A percentile compares a stretch with the other conserved stretches of the same genome.
Evolutionary conservation across 2,113 vertebrate species (phyloP).

Genomic region (Muntiacus reevesi): DNA sequence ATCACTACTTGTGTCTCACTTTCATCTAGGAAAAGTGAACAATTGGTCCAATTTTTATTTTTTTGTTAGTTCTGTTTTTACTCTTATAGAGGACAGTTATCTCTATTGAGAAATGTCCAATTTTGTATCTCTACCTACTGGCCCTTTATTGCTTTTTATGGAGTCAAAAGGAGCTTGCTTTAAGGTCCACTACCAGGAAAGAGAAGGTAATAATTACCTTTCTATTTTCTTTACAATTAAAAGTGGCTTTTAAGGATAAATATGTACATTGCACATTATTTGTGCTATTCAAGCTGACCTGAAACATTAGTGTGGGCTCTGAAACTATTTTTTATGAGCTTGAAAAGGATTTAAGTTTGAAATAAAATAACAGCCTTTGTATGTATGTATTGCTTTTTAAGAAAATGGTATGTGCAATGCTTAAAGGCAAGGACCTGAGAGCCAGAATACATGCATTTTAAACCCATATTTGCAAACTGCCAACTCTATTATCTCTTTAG

Average conservation of each 20-base stretch:
- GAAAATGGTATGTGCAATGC: background rate
- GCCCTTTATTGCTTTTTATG: background rate
- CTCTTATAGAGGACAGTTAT: background rate
- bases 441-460: background rate
- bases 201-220: background rate
- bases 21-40: background rate
- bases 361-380: background rate
- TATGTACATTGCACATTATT: background rate
- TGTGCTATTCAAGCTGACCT: background rate
- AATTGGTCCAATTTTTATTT: background rate
- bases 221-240: background rate
- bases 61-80: background rate
- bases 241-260: background rate
- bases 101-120: background rate
- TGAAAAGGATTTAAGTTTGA: conserved; percentile 1
- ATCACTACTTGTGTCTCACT: background rate
- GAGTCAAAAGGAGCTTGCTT: background rate
- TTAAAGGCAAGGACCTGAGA: background rate
- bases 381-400: background rate
- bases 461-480: background rate
- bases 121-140: background rate
- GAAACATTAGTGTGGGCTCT: background rate
- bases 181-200: background rate
- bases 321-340: background rate
- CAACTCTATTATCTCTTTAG: background rate